Base-by-base conservation (phyloP, 2,888 invertebrate genomes). In the Dasypogon diadema region DNA sequence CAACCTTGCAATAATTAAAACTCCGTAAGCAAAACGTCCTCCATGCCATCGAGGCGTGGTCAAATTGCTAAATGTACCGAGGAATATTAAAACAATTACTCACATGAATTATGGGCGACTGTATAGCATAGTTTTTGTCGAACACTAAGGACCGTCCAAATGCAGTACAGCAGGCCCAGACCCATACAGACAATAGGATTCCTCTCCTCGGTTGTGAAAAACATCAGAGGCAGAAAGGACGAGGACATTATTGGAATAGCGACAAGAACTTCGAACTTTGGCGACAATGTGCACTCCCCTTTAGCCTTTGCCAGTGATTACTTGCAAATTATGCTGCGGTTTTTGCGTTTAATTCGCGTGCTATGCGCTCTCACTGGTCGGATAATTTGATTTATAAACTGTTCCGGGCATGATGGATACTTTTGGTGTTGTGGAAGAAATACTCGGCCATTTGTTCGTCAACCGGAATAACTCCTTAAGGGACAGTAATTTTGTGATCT, bases 271-370 rank as follows among this genome's bases (percentile, higher is more conserved):
- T 14, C 8, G 65, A 65, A 65, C 65, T 65, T 65, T 65, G 65
- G 65, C 65, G 65, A 46, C 65, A 65, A 65, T 65, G 65, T 65
- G 46, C 0, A 65, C 46, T 48, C 46, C 65, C 65, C 65, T 48
- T 65, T 46, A 22, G 48, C 48, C 46, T 42, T 21, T 24, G 65
- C 37, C 37, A 14, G 65, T 46, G 65, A 65, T 65, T 65, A 65
- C 65, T 24, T 65, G 65, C 65, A 65, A 65, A 65, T 65, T 65
- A 65, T 65, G 42, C 10, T 65, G 65, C 46, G 65, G 65, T 65
- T 65, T 65, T 48, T 65, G 65, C 46, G 65, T 46, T 65, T 65
- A 65, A 46, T 46, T 65, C 65, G 65, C 65, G 65, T 48, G 24
- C 65, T 8, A 51, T 21, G n/a, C 12, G 8, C 51, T 5, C 46